Evolutionary conservation across 2,888 invertebrate genomes (phyloP), one percentile per base, ranked within the genome.

Genomic region (Rhamphomyia laevipes): DNA sequence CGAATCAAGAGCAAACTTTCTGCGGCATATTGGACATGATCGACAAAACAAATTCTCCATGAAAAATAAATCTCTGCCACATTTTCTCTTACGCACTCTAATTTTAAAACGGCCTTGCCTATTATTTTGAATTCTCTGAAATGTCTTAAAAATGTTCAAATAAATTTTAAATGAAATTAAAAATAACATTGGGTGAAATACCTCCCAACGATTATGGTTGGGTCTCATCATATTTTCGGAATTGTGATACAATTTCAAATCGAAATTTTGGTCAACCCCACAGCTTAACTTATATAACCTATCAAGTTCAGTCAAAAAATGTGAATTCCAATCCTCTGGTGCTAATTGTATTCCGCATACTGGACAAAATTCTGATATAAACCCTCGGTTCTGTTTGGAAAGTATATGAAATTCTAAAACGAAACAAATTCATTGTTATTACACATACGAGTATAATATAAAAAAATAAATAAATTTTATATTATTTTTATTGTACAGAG

Each of bases 251-350:
- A 67, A 63, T 38, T 66, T 66, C 3, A 65, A 67, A 50, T 68
- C 67, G 48, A 69, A 59, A 60, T 67, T 68, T 6, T 69, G 63
- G 50, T 70, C 70, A 54, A 67, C 65, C 31, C 73, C 74, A 12
- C 74, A 72, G 57, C 73, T 76, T 55, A 80, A 64, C 63, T 80
- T 79, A 62, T 77, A 78, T 46, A 84, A 70, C 54, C 81, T 75
- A 61, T 84, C 83, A 57, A 84, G 68, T 67, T 84, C 84, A 60
- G 80, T 76, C 57, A 78, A 73, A 59, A 82, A 78, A 68, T 84
- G 84, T 27, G 77, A 67, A 61, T 82, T 81, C 60, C 82, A 71
- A 63, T 84, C 84, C 43, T 80, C 80, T 4, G 77, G 68, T 33
- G 80, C 73, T 52, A 84, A 71, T 42, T 81, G 78, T 45, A 82